A percentile compares a stretch with the other conserved stretches of the same genome.
These are phyloP conservation scores for Acrocephalus kingi DNA, from an alignment of 2,113 vertebrate species.

Conservation along the genomic window DNA sequence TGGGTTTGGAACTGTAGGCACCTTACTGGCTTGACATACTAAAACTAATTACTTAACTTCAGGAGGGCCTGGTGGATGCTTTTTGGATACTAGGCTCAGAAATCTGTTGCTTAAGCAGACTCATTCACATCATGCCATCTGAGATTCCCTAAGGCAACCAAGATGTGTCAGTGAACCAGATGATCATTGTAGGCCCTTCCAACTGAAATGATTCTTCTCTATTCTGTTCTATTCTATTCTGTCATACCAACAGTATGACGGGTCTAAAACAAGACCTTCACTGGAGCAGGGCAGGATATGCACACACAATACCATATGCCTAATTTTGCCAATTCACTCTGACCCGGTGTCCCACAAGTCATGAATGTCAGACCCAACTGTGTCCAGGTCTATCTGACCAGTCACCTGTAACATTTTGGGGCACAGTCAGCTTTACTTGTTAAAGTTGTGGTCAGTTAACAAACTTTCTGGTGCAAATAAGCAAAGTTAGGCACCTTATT, in stretches of 20 bases:
- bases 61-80: neutral
- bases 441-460: neutral
- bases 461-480: neutral
- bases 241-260: rapidly evolving
- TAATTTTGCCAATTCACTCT: neutral
- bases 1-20: neutral
- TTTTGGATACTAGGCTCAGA: neutral
- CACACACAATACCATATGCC: neutral
- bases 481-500: neutral
- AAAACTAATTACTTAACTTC: neutral
- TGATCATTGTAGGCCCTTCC: neutral
- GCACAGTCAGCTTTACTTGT: neutral
- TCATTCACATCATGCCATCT: neutral
- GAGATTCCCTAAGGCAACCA: neutral
- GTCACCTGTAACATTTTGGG: neutral
- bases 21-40: neutral
- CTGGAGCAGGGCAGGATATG: neutral
- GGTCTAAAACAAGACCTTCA: neutral
- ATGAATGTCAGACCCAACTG: neutral
- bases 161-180: neutral
- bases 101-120: neutral
- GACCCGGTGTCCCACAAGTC: neutral
- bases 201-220: neutral
- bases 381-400: neutral
- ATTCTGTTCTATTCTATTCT: neutral